Conservation (phyloP, 2,888 invertebrate species). For the Yponomeuta sedellus region DNA sequence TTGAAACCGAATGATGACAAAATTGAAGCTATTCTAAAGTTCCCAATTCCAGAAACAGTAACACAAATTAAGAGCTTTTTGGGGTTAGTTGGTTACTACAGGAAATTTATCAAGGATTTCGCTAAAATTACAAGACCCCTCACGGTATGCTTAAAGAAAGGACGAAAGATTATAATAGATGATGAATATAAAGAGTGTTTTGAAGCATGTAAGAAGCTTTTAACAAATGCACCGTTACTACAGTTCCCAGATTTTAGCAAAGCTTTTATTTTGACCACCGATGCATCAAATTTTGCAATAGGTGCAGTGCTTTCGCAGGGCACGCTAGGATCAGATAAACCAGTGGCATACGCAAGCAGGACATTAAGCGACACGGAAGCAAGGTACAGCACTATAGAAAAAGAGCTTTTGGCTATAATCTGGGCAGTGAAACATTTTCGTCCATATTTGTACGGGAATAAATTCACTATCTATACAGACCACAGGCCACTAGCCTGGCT, state of each 20-base stretch:
- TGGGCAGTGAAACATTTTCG: conserved; percentile 16
- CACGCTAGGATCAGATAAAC: conserved; percentile 19
- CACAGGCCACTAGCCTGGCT: conserved; percentile 22
- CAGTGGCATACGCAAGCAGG: conserved; percentile 17
- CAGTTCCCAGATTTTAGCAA: conserved; percentile 37
- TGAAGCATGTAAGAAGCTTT: conserved; percentile 27
- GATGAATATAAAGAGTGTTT: conserved; percentile 26
- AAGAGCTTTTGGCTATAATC: conserved; percentile 14
- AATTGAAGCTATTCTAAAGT: conserved; percentile 26
- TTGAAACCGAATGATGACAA: conserved; percentile 30
- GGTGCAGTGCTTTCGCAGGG: conserved; percentile 17
- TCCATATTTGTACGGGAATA: conserved; percentile 15
- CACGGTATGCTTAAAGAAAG: conserved; percentile 29
- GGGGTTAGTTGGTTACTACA: conserved; percentile 28
- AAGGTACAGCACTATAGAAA: conserved; percentile 13
- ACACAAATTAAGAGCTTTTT: conserved; percentile 30
- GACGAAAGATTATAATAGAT: conserved; percentile 19
- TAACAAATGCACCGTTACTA: conserved; percentile 35
- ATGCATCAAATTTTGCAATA: conserved; percentile 11
- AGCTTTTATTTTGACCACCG: conserved; percentile 12
- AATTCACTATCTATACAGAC: conserved; percentile 14
- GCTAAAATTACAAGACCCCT: conserved; percentile 28
- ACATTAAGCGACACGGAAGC: conserved; percentile 10
- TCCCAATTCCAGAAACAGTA: conserved; percentile 27
- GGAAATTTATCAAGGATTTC: conserved; percentile 29